These are phyloP conservation scores for Ormyrus rosae DNA, from an alignment of 2,888 invertebrate genomes.

Conservation along the genomic window DNA sequence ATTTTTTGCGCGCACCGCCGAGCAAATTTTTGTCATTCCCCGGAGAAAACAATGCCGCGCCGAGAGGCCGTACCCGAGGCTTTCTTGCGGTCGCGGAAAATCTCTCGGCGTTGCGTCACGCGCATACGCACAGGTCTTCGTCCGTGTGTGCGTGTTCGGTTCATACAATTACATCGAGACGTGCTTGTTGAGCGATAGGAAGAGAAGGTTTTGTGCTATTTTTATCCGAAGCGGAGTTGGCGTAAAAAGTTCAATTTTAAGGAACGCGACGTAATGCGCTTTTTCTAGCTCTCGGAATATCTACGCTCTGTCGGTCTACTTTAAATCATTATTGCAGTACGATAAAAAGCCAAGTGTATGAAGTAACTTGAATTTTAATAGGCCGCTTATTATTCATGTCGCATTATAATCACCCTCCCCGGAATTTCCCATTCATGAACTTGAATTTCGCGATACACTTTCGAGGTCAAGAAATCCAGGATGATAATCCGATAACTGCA, in stretches of 20 bases:
- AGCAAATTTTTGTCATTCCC: constrained; percentile 39
- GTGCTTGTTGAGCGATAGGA: too few species aligned
- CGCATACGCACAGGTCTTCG: neutral
- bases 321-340: too few species aligned
- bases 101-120: constrained; percentile 52
- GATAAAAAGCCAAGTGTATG: too few species aligned
- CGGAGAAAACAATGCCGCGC: constrained; percentile 36
- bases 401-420: too few species aligned
- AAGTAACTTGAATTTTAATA: too few species aligned
- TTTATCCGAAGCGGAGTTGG: too few species aligned
- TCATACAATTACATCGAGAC: too few species aligned
- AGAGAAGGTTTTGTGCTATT: too few species aligned
- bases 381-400: too few species aligned
- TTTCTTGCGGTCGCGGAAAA: constrained; percentile 39
- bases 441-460: neutral
- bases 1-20: constrained; percentile 1
- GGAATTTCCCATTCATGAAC: constrained; percentile 6
- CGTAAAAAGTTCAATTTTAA: too few species aligned
- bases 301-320: neutral
- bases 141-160: neutral
- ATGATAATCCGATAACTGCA: constrained; percentile 31
- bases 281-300: neutral
- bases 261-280: neutral
- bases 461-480: constrained; percentile 13
- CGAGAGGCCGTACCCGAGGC: neutral